phyloP scores from a whole-genome alignment of 2,797 vertebrate species.

The Hyperoplus immaculatus region DNA sequence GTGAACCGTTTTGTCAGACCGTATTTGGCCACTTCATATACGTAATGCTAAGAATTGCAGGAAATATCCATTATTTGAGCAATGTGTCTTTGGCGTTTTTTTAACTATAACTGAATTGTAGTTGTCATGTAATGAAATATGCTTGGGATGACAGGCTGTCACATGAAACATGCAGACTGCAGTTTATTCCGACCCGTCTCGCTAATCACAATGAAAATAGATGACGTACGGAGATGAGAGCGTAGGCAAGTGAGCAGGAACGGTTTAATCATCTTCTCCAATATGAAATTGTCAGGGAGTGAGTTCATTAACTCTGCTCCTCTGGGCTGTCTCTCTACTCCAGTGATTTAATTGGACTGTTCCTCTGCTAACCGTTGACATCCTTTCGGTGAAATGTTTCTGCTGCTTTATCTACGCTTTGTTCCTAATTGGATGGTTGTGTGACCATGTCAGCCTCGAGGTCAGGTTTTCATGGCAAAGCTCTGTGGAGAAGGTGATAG shows the following conservation, averaged over 20 bases:
- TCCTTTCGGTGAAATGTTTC: slow-evolving; percentile 65
- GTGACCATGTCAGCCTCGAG: slow-evolving; percentile 43
- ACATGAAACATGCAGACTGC: slow-evolving; percentile 36
- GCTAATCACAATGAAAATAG: slow-evolving; percentile 41
- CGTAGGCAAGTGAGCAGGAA: slow-evolving; percentile 34
- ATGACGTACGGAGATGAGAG: slow-evolving; percentile 46
- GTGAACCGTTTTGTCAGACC: slow-evolving; percentile 5
- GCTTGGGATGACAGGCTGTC: slow-evolving; percentile 14
- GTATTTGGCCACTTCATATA: background rate
- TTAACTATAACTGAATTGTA: slow-evolving; percentile 20
- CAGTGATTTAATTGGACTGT: slow-evolving; percentile 74
- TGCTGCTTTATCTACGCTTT: slow-evolving; percentile 61
- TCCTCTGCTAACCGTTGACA: slow-evolving; percentile 68
- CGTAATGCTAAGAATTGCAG: background rate
- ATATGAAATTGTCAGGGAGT: slow-evolving; percentile 68
- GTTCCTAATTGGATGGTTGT: slow-evolving; percentile 68
- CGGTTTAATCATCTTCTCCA: slow-evolving; percentile 63
- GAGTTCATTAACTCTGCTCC: slow-evolving; percentile 75
- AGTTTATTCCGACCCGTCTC: slow-evolving; percentile 29
- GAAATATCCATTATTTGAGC: slow-evolving; percentile 10
- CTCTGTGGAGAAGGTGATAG: slow-evolving; percentile 45
- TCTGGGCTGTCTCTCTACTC: slow-evolving; percentile 54
- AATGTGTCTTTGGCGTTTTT: slow-evolving; percentile 14
- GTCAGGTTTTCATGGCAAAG: slow-evolving; percentile 47
- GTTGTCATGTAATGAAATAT: slow-evolving; percentile 14